These are phyloP conservation scores for Macropodus opercularis DNA, from an alignment of 2,797 vertebrate species.

Conservation along the genomic window DNA sequence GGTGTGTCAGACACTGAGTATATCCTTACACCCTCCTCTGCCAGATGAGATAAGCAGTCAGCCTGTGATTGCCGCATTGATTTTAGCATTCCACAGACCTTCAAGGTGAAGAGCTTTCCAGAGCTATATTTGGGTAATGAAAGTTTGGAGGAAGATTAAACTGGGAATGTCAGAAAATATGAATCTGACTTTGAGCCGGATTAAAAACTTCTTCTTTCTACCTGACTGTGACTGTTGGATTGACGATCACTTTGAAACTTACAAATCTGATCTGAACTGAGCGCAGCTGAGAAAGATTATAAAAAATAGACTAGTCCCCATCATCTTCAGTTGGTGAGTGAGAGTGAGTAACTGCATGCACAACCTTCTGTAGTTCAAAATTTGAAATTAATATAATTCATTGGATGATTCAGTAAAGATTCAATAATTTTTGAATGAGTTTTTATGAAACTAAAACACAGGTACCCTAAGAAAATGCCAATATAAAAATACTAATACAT, in stretches of 20 bases:
- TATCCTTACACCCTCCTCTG: slow-evolving; percentile 32
- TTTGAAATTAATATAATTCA: too few species aligned
- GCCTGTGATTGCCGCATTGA: slow-evolving; percentile 44
- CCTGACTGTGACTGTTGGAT: neutral
- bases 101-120: slow-evolving; percentile 33
- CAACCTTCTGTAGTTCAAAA: too few species aligned
- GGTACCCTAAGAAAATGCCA: too few species aligned
- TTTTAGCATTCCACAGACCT: slow-evolving; percentile 25
- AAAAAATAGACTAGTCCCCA: too few species aligned
- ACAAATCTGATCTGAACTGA: too few species aligned
- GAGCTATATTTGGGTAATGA: slow-evolving; percentile 30
- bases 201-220: neutral
- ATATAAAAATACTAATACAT: too few species aligned
- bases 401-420: too few species aligned
- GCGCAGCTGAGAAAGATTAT: too few species aligned
- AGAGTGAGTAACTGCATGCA: too few species aligned
- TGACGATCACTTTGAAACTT: neutral
- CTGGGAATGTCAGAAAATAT: neutral
- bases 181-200: neutral
- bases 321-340: too few species aligned
- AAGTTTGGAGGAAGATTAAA: slow-evolving; percentile 9
- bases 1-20: slow-evolving; percentile 26
- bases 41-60: slow-evolving; percentile 26
- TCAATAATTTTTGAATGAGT: too few species aligned
- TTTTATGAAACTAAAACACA: too few species aligned